Base-by-base conservation (phyloP, 2,888 invertebrate species). In the Thymelicus sylvestris region DNA sequence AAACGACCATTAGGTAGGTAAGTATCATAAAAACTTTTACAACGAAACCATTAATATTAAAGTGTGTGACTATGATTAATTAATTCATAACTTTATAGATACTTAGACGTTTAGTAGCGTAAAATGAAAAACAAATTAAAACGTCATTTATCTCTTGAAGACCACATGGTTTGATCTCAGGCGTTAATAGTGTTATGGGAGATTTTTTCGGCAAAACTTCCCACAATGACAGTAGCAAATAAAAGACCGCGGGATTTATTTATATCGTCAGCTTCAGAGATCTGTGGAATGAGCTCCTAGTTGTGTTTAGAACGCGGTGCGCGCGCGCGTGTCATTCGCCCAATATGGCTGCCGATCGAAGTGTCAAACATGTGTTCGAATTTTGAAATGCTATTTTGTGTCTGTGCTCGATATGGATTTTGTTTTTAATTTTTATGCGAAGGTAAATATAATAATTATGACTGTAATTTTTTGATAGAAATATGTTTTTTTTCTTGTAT, bases 251-350 rank as follows among this genome's bases (percentile, higher is more conserved):
- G 72, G 73, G 75, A 80, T 81, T 84, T 90, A 91, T 90, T 89
- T 86, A 89, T 90, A 90, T 70, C 69, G 87, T 80, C 79, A 79
- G 77, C 80, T 39, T 65, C 48, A 44, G 80, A 67, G 81, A 81
- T 79, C 81, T 82, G 82, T 83, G 79, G 79, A 82, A 83, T 83
- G 55, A 84, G 81, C 75, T 78, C 79, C 75, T 82, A 83, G 83
- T 86, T 76, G 78, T 74, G 76, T 24, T 55, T 72, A 59, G 81
- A 77, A 80, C 77, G 79, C 83, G 81, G 86, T 84, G 89, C 86
- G 88, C 86, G 91, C 90, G 90, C 90, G 77, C 80, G 82, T 74
- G 71, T 77, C 75, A 67, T 12, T 31, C 65, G 67, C 64, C 63
- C 67, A 74, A 74, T 72, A 76, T 74, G 75, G 68, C 74, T 67